These are phyloP conservation scores for Micromys minutus DNA, from an alignment of 2,113 vertebrate genomes.

Conservation along the genomic window DNA sequence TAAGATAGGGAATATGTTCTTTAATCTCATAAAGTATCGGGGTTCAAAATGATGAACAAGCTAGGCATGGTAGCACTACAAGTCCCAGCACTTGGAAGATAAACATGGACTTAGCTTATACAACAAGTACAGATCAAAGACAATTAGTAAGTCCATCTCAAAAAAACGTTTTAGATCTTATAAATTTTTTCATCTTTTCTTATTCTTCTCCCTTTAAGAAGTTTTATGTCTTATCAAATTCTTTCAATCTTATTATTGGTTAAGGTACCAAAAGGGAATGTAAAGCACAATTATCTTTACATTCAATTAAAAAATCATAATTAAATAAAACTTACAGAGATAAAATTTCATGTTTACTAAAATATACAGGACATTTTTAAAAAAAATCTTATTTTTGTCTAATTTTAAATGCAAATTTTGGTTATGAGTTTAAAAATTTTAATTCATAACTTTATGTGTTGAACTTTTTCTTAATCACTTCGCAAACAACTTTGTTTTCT, in stretches of 20 bases:
- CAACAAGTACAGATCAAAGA: background rate
- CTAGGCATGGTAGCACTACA: background rate
- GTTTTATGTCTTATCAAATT: slow-evolving; percentile 20
- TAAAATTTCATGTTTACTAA: slow-evolving; percentile 49
- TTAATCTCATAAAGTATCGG: background rate
- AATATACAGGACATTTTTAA: slow-evolving; percentile 15
- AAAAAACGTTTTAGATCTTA: background rate
- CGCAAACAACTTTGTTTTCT: background rate
- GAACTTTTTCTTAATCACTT: slow-evolving; percentile 56
- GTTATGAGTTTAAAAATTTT: slow-evolving; percentile 56
- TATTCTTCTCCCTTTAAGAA: background rate
- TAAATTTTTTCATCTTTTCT: background rate
- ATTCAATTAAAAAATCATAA: background rate
- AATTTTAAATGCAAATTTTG: slow-evolving; percentile 23
- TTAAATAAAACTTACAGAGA: slow-evolving; percentile 42
- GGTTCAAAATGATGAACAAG: background rate
- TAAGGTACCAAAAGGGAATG: background rate
- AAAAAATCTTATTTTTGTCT: slow-evolving; percentile 37
- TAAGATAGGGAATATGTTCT: slow-evolving; percentile 5
- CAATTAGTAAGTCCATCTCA: background rate
- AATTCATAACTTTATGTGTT: slow-evolving; percentile 29
- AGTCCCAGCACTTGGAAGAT: background rate
- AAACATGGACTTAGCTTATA: background rate
- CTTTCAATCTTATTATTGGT: background rate
- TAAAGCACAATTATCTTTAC: background rate